These are phyloP conservation scores for Rousettus leschenaultii DNA, from an alignment of 2,113 vertebrate genomes.

Conservation along the genomic window DNA sequence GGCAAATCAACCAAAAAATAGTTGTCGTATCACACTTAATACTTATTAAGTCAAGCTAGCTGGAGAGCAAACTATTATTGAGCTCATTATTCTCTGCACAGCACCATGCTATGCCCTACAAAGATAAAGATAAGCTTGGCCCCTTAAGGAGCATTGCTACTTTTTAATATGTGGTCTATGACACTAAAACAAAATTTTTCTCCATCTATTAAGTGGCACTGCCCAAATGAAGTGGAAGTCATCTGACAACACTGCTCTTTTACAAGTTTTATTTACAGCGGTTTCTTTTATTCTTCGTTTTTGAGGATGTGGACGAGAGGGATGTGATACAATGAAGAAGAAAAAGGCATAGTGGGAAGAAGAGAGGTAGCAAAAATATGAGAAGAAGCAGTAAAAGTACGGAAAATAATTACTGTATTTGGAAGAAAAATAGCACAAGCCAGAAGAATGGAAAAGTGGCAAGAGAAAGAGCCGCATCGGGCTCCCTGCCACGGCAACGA, in stretches of 20 bases:
- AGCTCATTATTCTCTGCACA: background rate
- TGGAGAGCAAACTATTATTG: background rate
- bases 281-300: background rate
- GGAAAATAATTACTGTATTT: background rate
- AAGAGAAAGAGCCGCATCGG: fast-evolving
- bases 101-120: fast-evolving
- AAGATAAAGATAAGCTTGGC: fast-evolving
- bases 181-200: background rate
- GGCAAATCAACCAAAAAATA: background rate
- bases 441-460: background rate
- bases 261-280: background rate
- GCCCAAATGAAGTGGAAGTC: background rate
- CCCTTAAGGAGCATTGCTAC: background rate
- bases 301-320: background rate
- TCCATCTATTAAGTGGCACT: background rate
- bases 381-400: background rate
- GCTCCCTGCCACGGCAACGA: background rate
- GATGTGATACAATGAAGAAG: background rate
- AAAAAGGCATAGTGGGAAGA: background rate
- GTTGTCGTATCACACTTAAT: background rate
- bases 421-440: background rate
- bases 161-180: background rate
- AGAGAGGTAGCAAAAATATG: background rate
- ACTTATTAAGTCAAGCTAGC: background rate
- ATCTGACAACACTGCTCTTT: background rate